A percentile compares a stretch with the other conserved stretches of the same genome.
Conservation (phyloP, 1,140 invertebrate genomes). For the Scaptomyza graminum region DNA sequence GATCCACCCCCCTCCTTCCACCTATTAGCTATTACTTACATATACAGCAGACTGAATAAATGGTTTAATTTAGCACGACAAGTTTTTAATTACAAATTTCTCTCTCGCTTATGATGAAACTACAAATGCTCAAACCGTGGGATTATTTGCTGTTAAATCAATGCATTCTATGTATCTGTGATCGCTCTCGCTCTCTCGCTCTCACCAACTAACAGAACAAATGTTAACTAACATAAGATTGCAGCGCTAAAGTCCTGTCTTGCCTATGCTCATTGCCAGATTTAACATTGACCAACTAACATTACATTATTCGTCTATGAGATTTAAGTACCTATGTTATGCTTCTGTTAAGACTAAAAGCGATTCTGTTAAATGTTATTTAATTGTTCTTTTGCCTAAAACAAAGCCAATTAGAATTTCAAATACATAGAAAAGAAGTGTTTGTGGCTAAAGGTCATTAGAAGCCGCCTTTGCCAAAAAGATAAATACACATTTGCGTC, state of each 20-base stretch:
- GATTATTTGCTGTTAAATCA: conserved; percentile 1
- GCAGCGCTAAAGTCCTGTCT: too few relatives aligned
- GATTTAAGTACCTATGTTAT: not conserved
- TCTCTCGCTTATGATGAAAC: not conserved
- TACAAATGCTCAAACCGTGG: conserved; percentile 10
- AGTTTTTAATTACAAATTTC: conserved; percentile 25
- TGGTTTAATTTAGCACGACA: not conserved
- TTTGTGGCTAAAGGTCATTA: conserved; percentile 32
- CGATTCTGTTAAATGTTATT: too few relatives aligned
- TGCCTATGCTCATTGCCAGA: too few relatives aligned
- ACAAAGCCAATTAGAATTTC: conserved; percentile 11
- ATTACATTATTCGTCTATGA: too few relatives aligned
- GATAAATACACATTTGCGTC: conserved; percentile 56
- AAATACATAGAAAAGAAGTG: conserved; percentile 11
- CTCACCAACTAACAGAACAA: too few relatives aligned
- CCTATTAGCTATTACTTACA: not conserved
- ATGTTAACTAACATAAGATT: too few relatives aligned
- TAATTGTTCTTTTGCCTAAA: too few relatives aligned
- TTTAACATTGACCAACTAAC: too few relatives aligned
- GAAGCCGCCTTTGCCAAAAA: conserved; percentile 7
- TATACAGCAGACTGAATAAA: not conserved
- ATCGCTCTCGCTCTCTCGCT: too few relatives aligned
- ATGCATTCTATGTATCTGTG: not conserved
- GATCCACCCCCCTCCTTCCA: conserved; percentile 3
- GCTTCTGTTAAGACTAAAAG: not conserved